Base-by-base conservation (phyloP, 2,113 vertebrate species). In the Callaeas wilsoni region DNA sequence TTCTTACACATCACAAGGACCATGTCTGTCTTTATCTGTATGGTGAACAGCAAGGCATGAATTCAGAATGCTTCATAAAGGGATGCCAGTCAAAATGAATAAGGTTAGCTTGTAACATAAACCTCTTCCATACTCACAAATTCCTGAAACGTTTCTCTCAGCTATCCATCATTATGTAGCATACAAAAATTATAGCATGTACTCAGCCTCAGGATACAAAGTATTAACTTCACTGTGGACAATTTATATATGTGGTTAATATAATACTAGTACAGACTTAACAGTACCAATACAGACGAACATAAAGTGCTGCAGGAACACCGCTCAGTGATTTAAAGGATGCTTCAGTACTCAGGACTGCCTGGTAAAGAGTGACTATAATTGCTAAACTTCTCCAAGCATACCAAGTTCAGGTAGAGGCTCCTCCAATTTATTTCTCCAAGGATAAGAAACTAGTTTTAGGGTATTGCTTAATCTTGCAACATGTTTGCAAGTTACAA, bases 1-100 rank as follows among this genome's bases (percentile, higher is more conserved):
- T 99, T 99, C 97, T 97, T 99, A 96, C 99, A 99, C 98, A 99
- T 98, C 84, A 99, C 84, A 63, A 99, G 97, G 68, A 99, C 87
- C 96, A 97, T 99, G 94, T 99, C 99, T 27, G 99, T 99, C 98
- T 99, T 99, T 47, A 99, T 97, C 99, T 99, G 95, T 13, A 78
- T 7, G 25, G 74, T 73, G 82, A 95, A 93, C 7, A 65, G 17
- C 50, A 84, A 92, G 35, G 32, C 14, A 65, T 1, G 23, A 70
- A 78, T 67, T 70, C 2, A 73, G 18, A 63, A 59, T 26, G 49
- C 26, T 95, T 81, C 39, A 37, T 11, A 87, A 18, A 77, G 47
- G 49, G 68, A 79, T 76, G 49, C 37, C 68, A 19, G 35, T 63
- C 47, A 30, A 55, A 69, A 25, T 4, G 6, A 84, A 4, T 37